These are phyloP conservation scores for Lophochroa leadbeateri DNA, from an alignment of 2,113 vertebrate species.

Conservation along the genomic window DNA sequence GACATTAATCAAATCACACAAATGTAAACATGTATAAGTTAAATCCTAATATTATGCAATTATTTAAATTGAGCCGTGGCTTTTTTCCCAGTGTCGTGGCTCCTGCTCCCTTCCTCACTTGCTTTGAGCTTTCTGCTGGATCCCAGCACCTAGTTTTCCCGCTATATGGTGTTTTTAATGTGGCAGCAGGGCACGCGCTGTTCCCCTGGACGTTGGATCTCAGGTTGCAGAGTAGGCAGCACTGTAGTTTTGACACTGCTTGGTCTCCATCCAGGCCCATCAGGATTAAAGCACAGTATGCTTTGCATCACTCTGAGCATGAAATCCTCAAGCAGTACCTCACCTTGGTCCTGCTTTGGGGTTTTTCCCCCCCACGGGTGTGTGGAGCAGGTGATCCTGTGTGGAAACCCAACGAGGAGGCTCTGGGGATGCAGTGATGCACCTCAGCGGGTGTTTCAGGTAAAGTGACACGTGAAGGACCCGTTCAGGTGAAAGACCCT, in stretches of 20 bases:
- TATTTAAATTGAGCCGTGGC: constrained; percentile 49
- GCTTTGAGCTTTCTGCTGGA: background rate
- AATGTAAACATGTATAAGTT: constrained; percentile 62
- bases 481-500: background rate
- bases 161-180: background rate
- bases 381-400: rapidly evolving
- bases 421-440: background rate
- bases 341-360: rapidly evolving
- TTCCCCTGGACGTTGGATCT: rapidly evolving
- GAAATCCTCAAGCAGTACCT: background rate
- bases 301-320: background rate
- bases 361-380: rapidly evolving
- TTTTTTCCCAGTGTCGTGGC: background rate
- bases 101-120: background rate
- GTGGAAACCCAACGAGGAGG: background rate
- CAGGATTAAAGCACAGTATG: rapidly evolving
- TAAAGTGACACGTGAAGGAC: background rate
- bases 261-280: background rate
- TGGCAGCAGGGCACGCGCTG: rapidly evolving
- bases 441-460: background rate
- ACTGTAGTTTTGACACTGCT: background rate
- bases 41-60: constrained; percentile 58
- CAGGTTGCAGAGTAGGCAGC: background rate
- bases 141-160: background rate
- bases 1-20: constrained; percentile 49